Conservation (phyloP, 2,888 invertebrate genomes). For the Mesorhabditis sp. region DNA sequence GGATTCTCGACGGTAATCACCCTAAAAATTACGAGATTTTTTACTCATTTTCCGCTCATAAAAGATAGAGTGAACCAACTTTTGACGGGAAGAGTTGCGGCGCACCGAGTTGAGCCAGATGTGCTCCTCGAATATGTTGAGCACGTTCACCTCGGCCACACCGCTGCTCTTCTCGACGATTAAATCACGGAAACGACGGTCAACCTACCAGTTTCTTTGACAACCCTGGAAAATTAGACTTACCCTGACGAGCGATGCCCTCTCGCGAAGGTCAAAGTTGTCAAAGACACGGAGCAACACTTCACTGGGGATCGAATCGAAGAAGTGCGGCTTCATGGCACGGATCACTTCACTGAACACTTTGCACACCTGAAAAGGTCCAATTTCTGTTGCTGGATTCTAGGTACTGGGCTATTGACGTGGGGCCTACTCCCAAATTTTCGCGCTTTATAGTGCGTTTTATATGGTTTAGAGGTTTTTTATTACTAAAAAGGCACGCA, state of each 20-base stretch:
- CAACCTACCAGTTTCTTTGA: background rate
- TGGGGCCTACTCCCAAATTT: too few relatives aligned
- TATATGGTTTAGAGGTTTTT: too few relatives aligned
- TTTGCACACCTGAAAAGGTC: background rate
- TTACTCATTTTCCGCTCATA: background rate
- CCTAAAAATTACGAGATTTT: background rate
- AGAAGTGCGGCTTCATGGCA: background rate
- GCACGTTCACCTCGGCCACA: background rate
- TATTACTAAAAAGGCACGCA: too few relatives aligned
- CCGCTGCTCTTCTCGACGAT: background rate
- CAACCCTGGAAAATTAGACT: background rate
- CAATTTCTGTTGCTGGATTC: too few relatives aligned
- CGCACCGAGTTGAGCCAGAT: background rate
- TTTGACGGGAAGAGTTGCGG: background rate
- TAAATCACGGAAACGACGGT: background rate
- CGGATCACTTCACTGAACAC: background rate
- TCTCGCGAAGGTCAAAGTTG: background rate
- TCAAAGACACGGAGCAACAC: background rate
- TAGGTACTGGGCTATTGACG: too few relatives aligned
- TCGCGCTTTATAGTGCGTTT: too few relatives aligned
- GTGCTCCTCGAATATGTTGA: slow-evolving; percentile 5
- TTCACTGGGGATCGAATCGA: background rate
- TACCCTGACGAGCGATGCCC: background rate
- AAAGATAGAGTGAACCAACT: background rate
- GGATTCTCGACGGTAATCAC: background rate